Base-by-base conservation (phyloP, 2,113 vertebrate genomes). In the Smithornis capensis region DNA sequence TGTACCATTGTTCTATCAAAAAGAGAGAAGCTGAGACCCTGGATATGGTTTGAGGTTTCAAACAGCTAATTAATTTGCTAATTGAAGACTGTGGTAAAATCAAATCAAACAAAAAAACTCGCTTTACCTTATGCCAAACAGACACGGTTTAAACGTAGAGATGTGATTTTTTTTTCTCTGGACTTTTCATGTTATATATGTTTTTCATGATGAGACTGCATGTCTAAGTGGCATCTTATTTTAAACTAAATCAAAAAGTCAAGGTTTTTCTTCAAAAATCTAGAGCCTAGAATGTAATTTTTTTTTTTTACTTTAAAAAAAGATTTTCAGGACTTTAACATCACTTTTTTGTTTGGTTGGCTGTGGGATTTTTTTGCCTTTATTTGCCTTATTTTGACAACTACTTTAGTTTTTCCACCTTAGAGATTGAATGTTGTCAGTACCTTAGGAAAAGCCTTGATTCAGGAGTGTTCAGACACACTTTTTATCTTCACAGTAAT, bases 91-190 rank as follows among this genome's bases (percentile, higher is more conserved):
- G 12, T 37, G 7, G 10, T 21, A 40, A 60, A 38, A 22, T 1
- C 18, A 55, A 49, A 28, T 10, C 17, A 62, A 70, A 23, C 4
- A 3, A 31, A 5, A 47, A 29, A 64, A 7, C 19, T 18, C 3
- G 3, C 3, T 3, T 1, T 21, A 25, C 3, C 5, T 29, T 47
- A 22, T 7, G 22, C 7, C 5, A 71, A 83, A 33, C 13, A 42
- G 38, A 62, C 14, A 42, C 17, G 40, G 10, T 6, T 59, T 19
- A 53, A 84, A n/a, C 31, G 24, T 2, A 49, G 28, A 35, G 6
- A 19, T 2, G 0, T 59, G 7, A 11, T 38, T 64, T 80, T 71
- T 45, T 49, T 12, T 23, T 69, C 23, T 65, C 28, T 56, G 50
- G 7, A 28, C 18, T 65, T 64, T 12, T 29, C 31, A 0, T 53